Evolutionary conservation across 2,888 invertebrate species (phyloP).

Genomic region (Diarsia brunnea): DNA sequence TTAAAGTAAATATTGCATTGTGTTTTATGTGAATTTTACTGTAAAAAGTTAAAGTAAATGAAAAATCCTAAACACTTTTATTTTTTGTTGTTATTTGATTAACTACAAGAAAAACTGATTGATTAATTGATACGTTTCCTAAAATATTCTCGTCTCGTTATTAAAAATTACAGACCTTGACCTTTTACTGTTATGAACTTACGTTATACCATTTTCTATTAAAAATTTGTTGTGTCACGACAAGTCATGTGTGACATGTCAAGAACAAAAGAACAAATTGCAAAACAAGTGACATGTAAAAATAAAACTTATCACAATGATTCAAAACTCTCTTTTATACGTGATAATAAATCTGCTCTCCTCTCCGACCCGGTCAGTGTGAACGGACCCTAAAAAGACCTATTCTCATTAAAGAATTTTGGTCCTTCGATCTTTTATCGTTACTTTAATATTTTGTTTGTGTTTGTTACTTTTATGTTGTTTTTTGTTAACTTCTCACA

Average conservation of each 20-base stretch:
- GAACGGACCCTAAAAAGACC: too few species aligned
- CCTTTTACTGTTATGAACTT: too few species aligned
- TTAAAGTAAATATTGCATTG: conserved; percentile 41
- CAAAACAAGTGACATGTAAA: too few species aligned
- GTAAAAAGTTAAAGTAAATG: background rate
- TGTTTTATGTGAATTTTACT: conserved; percentile 2
- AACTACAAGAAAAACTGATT: background rate
- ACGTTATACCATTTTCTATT: too few species aligned
- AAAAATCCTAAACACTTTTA: background rate
- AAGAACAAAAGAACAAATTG: too few species aligned
- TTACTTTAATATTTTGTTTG: background rate
- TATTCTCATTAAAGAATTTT: background rate
- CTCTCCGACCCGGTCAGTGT: too few species aligned
- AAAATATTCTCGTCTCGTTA: background rate
- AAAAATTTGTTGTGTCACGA: too few species aligned
- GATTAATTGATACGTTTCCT: background rate
- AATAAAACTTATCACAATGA: too few species aligned
- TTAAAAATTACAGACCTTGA: background rate
- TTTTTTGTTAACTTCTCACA: background rate
- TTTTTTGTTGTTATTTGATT: background rate
- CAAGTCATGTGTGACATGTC: too few species aligned
- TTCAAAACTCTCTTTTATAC: too few species aligned
- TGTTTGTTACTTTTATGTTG: background rate
- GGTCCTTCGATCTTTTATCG: background rate
- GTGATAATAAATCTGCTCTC: too few species aligned